phyloP scores from a whole-genome alignment of 2,113 vertebrate genomes.

The Alectura lathami region DNA sequence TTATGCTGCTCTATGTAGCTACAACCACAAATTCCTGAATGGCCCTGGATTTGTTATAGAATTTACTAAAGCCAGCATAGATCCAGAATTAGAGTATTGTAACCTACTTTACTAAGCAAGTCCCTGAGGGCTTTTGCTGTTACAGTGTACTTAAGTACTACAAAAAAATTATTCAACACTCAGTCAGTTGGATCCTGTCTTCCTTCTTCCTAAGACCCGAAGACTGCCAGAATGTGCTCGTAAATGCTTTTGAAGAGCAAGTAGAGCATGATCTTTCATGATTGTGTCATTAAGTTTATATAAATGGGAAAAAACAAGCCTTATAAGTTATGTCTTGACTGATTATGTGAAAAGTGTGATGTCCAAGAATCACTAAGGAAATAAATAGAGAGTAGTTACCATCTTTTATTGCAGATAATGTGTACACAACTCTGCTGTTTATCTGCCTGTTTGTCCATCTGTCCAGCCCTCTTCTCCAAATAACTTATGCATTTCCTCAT shows the following conservation, averaged over 20 bases:
- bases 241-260: not conserved
- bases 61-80: not conserved
- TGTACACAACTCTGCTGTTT: not conserved
- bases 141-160: not conserved
- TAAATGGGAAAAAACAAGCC: not conserved
- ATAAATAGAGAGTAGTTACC: not conserved
- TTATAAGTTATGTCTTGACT: not conserved
- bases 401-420: not conserved
- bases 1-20: not conserved
- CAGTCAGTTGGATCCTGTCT: not conserved
- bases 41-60: not conserved
- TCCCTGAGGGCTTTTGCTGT: not conserved
- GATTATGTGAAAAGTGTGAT: not conserved
- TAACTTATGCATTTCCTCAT: not conserved
- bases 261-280: not conserved
- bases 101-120: not conserved
- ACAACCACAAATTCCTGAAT: not conserved
- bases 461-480: not conserved
- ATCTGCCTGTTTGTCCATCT: not conserved
- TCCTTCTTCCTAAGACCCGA: not conserved
- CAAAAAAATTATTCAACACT: not conserved
- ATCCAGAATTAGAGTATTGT: constrained; percentile 12
- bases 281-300: not conserved
- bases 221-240: not conserved
- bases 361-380: not conserved